phyloP scores from a whole-genome alignment of 2,888 invertebrate genomes.

The Girardia tigrina region DNA sequence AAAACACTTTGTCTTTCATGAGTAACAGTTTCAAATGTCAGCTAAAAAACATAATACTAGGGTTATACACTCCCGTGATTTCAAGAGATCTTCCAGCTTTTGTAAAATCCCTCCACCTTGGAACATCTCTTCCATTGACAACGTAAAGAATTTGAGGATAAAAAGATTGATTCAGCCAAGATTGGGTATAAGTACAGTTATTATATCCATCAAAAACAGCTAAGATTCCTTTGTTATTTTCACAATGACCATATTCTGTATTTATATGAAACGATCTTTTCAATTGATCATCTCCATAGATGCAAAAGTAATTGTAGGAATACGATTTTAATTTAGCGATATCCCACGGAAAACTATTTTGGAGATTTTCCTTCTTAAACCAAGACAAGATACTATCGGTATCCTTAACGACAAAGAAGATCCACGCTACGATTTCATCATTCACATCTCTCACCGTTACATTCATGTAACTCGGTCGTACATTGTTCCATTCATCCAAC shows the following conservation, averaged over 20 bases:
- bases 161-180: background rate
- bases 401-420: too few relatives aligned
- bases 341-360: background rate
- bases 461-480: too few relatives aligned
- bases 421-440: too few relatives aligned
- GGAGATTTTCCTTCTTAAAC: background rate
- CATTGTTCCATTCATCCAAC: too few relatives aligned
- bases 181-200: background rate
- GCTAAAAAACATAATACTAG: too few relatives aligned
- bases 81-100: too few relatives aligned
- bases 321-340: background rate
- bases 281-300: background rate
- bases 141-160: background rate
- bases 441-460: too few relatives aligned
- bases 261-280: background rate
- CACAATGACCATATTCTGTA: background rate
- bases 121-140: too few relatives aligned
- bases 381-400: background rate
- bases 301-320: background rate
- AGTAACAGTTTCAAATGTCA: too few relatives aligned
- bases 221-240: background rate
- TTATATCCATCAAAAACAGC: background rate
- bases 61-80: too few relatives aligned
- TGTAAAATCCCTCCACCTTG: too few relatives aligned
- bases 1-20: too few relatives aligned